These are phyloP conservation scores for Pimephales promelas DNA, from an alignment of 2,113 vertebrate species.

Conservation along the genomic window DNA sequence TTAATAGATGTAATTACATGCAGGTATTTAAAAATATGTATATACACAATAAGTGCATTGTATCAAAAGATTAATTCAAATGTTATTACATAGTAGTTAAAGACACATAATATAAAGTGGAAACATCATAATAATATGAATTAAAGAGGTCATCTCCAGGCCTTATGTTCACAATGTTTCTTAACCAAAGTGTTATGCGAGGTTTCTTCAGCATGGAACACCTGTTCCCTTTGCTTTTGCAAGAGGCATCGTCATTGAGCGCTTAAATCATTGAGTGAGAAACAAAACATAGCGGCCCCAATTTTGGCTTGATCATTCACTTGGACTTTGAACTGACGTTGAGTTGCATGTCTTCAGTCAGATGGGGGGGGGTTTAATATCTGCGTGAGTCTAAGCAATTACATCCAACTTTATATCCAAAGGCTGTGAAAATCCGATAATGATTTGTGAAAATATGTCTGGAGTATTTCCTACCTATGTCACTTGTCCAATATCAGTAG, in stretches of 20 bases:
- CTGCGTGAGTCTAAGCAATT: constrained; percentile 31
- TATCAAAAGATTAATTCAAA: too few relatives aligned
- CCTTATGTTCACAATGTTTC: background rate
- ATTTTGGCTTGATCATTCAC: background rate
- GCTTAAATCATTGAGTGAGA: background rate
- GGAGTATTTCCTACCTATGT: constrained; percentile 25
- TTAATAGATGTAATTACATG: too few relatives aligned
- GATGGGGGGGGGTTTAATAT: constrained; percentile 35
- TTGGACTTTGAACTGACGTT: constrained; percentile 18
- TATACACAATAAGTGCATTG: too few relatives aligned
- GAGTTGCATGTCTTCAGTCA: constrained; percentile 17
- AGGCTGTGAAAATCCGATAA: constrained; percentile 17
- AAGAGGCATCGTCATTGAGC: background rate
- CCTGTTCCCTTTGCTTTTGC: background rate
- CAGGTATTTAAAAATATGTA: too few relatives aligned
- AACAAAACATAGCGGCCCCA: background rate
- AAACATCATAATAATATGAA: too few relatives aligned
- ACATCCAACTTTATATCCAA: constrained; percentile 6
- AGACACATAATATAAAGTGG: too few relatives aligned
- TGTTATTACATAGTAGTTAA: too few relatives aligned
- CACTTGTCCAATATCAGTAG: constrained; percentile 34
- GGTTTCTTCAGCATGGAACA: background rate
- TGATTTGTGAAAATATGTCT: constrained; percentile 22
- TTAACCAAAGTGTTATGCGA: background rate
- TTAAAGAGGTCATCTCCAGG: background rate